These are phyloP conservation scores for Ptilorrhoa leucosticta DNA, from an alignment of 2,113 vertebrate genomes.

Conservation along the genomic window DNA sequence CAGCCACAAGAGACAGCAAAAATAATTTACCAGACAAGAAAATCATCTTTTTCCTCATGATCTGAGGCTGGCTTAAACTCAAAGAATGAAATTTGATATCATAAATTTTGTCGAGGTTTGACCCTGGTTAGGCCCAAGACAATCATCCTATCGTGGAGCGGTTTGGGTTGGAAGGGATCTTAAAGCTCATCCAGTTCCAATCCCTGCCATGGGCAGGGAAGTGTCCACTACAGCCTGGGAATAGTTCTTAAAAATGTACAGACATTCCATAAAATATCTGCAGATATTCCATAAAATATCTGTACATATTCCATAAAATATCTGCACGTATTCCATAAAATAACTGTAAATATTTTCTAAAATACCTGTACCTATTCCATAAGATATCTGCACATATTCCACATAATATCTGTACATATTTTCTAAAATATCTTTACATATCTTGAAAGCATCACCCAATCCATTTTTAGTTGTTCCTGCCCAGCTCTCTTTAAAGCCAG, in stretches of 20 bases:
- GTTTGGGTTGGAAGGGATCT: not conserved
- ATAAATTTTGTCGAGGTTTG: too few species aligned
- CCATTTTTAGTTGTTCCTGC: not conserved
- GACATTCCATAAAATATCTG: not conserved
- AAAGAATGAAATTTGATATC: not conserved
- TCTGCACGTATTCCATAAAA: not conserved
- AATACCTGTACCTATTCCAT: not conserved
- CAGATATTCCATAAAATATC: not conserved
- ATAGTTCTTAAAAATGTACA: rapidly evolving
- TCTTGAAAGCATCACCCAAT: not conserved
- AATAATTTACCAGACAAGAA: not conserved
- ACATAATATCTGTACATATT: not conserved
- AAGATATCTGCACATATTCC: not conserved
- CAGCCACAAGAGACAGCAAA: not conserved
- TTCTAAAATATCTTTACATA: not conserved
- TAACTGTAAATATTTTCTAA: not conserved
- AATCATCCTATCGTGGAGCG: rapidly evolving
- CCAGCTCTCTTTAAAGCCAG: not conserved
- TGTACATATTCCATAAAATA: not conserved
- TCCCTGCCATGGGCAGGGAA: not conserved
- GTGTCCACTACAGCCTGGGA: not conserved
- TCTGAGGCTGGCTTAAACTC: not conserved
- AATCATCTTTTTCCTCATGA: not conserved
- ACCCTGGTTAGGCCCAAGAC: too few species aligned
- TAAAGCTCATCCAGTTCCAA: not conserved